Evolutionary conservation across 1,140 invertebrate genomes (phyloP).

Genomic region (Stegodyphus mimosarum): DNA sequence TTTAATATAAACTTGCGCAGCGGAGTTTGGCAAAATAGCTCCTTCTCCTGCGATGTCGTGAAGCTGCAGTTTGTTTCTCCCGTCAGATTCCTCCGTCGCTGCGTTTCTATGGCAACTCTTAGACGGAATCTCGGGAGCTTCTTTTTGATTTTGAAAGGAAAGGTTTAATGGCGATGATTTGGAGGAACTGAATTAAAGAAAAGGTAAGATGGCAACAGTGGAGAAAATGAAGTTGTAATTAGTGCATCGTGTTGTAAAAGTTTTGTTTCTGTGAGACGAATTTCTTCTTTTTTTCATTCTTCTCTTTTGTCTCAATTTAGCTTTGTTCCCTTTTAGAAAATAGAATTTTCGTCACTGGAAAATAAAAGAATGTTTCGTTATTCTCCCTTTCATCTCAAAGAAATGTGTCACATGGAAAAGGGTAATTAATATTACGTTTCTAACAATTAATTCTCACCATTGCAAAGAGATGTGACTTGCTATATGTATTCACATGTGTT

Average conservation of each 20-base stretch:
- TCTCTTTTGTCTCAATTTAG: neutral
- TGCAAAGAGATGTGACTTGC: too few species aligned
- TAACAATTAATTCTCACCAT: too few species aligned
- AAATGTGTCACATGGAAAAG: too few species aligned
- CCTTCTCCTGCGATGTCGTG: neutral
- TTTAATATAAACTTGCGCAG: neutral
- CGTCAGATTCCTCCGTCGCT: neutral
- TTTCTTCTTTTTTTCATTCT: neutral
- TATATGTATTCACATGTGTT: too few species aligned
- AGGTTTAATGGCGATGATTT: conserved; percentile 46
- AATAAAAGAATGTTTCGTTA: too few species aligned
- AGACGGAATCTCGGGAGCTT: neutral
- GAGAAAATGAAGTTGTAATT: conserved; percentile 46
- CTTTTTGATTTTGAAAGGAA: neutral
- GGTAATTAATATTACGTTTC: too few species aligned
- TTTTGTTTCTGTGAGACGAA: conserved; percentile 3
- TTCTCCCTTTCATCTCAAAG: too few species aligned
- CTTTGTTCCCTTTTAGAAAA: neutral
- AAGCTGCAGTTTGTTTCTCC: neutral
- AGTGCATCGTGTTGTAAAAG: conserved; percentile 27
- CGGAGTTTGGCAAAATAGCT: neutral
- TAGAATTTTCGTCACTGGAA: neutral
- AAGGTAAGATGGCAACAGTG: neutral
- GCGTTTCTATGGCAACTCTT: conserved; percentile 25
- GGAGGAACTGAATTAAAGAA: neutral